Evolutionary conservation across 2,113 vertebrate genomes (phyloP).

Genomic region (Chaetops frenatus): DNA sequence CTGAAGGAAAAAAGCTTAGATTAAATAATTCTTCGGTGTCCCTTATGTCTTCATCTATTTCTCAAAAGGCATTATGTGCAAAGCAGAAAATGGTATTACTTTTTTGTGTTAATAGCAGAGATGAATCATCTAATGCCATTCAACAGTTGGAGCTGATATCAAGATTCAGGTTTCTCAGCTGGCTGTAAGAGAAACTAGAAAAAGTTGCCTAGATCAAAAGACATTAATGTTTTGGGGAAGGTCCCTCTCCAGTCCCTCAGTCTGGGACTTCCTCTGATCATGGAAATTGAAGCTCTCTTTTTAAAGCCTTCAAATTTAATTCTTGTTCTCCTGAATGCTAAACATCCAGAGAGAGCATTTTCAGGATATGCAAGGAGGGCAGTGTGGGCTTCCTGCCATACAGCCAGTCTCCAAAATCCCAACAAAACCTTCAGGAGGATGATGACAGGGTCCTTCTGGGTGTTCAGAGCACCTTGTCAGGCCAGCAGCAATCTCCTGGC

Average conservation of each 20-base stretch:
- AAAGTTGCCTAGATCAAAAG: neutral
- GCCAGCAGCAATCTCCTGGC: neutral
- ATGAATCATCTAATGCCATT: constrained; percentile 32
- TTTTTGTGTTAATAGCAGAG: constrained; percentile 30
- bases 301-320: neutral
- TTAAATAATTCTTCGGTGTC: constrained; percentile 38
- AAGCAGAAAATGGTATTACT: constrained; percentile 47
- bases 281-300: neutral
- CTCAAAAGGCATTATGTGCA: constrained; percentile 46
- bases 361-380: neutral
- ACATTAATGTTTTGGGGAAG: neutral
- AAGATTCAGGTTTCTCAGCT: neutral
- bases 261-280: neutral
- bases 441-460: neutral
- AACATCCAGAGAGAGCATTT: neutral
- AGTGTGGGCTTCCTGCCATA: neutral
- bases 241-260: neutral
- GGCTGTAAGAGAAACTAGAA: neutral
- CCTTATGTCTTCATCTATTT: constrained; percentile 53
- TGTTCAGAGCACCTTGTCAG: neutral
- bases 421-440: neutral
- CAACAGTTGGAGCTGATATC: constrained; percentile 2
- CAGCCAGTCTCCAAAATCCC: neutral
- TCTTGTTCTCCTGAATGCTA: neutral
- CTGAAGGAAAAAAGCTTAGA: neutral